Percentiles rank a stretch among this genome's conserved stretches.
These are phyloP conservation scores for Calliphora vomitoria DNA, from an alignment of 2,888 invertebrate genomes.

Conservation along the genomic window DNA sequence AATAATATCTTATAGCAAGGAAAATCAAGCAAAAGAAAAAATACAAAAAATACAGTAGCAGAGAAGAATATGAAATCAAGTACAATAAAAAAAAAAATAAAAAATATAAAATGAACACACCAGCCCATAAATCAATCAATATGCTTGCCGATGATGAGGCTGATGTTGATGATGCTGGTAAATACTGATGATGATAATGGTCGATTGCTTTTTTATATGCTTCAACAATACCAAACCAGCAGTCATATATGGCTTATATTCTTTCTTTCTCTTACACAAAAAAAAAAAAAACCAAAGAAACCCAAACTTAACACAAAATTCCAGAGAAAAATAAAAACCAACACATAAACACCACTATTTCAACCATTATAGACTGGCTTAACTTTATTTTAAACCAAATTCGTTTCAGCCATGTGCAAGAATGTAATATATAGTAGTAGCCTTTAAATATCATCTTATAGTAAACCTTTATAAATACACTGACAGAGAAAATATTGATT, in stretches of 20 bases:
- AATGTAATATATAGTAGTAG: too few species aligned
- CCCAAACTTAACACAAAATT: slow-evolving; percentile 11
- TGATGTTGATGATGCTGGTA: neutral
- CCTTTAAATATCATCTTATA: too few species aligned
- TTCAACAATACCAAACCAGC: slow-evolving; percentile 7
- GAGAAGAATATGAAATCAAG: too few species aligned
- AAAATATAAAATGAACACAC: neutral
- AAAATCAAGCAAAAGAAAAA: neutral
- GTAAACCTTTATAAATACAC: too few species aligned
- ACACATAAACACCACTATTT: too few species aligned
- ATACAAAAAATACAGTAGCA: neutral
- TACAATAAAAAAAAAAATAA: neutral
- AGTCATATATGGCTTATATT: slow-evolving; percentile 14
- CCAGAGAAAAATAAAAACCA: neutral
- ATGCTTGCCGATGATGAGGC: neutral
- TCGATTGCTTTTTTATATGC: slow-evolving; percentile 34
- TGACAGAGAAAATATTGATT: neutral
- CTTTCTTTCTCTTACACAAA: neutral
- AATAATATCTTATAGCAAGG: too few species aligned
- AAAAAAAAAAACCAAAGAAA: too few species aligned
- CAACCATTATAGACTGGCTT: too few species aligned
- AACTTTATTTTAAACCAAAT: too few species aligned
- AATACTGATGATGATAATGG: neutral
- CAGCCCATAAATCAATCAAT: slow-evolving; percentile 48
- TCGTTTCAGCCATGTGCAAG: too few species aligned